A percentile compares a stretch with the other conserved stretches of the same genome.
Conservation (phyloP, 2,888 invertebrate genomes). For the Amorpha juglandis region DNA sequence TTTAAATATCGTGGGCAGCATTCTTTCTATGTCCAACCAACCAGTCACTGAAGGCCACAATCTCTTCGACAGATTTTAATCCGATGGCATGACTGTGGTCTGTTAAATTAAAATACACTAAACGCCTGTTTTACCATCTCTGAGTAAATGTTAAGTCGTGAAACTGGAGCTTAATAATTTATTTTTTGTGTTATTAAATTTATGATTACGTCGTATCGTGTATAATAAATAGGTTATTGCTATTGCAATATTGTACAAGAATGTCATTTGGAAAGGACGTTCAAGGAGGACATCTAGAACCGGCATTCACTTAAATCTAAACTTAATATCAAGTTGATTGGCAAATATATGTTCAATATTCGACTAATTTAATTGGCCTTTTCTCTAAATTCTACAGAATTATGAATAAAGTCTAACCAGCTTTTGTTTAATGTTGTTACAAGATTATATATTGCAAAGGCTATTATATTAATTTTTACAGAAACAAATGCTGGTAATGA, state of each 20-base stretch:
- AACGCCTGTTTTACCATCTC: too few relatives aligned
- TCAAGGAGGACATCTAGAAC: conserved; percentile 18
- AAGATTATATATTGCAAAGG: neutral
- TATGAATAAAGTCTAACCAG: neutral
- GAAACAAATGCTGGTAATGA: neutral
- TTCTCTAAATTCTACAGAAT: neutral
- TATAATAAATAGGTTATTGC: neutral
- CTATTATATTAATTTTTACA: conserved; percentile 1
- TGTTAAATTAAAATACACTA: too few relatives aligned
- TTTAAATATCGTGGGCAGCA: conserved; percentile 44
- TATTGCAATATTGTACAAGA: too few relatives aligned
- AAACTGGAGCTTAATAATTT: neutral
- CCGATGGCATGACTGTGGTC: neutral
- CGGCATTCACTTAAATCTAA: conserved; percentile 11
- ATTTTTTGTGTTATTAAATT: neutral
- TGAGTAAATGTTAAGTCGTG: too few relatives aligned
- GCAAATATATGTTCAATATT: neutral
- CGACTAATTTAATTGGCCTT: neutral
- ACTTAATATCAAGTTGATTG: neutral
- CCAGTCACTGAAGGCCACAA: conserved; percentile 36
- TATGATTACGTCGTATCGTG: neutral
- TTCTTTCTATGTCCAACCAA: conserved; percentile 50
- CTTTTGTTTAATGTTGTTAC: neutral
- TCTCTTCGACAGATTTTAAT: conserved; percentile 39
- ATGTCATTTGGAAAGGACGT: conserved; percentile 10